A percentile compares a stretch with the other conserved stretches of the same genome.
phyloP scores from a whole-genome alignment of 2,888 invertebrate species.

The Meganola albula region DNA sequence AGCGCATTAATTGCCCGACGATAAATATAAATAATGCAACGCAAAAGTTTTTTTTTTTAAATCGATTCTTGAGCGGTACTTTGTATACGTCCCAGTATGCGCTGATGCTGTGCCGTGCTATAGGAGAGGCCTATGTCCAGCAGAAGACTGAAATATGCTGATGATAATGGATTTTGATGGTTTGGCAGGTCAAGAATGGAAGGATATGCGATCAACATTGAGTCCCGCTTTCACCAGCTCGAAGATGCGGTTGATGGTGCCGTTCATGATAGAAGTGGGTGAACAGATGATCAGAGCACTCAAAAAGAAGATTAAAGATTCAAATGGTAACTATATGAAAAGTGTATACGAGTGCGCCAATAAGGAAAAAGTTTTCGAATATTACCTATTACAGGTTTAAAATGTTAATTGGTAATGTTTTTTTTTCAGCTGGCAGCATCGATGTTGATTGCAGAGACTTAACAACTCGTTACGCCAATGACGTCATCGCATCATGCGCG shows the following conservation, averaged over 20 bases:
- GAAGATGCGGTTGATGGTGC: slow-evolving; percentile 65
- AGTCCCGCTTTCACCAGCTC: slow-evolving; percentile 73
- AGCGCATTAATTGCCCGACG: background rate
- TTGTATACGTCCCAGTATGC: background rate
- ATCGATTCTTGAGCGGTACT: background rate
- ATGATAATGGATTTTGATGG: background rate
- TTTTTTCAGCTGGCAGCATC: slow-evolving; percentile 30
- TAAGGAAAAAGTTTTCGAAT: too few species aligned
- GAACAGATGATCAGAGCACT: slow-evolving; percentile 45
- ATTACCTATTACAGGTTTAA: too few species aligned
- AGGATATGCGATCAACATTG: slow-evolving; percentile 60
- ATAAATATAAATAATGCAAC: background rate
- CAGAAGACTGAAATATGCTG: background rate
- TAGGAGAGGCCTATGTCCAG: too few species aligned
- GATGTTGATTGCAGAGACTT: slow-evolving; percentile 61
- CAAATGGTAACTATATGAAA: slow-evolving; percentile 36
- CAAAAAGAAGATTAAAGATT: slow-evolving; percentile 34
- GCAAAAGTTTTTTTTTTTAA: background rate
- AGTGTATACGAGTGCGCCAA: too few species aligned
- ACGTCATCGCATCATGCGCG: slow-evolving; percentile 72
- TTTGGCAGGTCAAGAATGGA: slow-evolving; percentile 53
- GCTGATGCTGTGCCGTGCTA: too few species aligned
- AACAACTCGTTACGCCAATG: slow-evolving; percentile 64
- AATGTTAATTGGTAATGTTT: too few species aligned
- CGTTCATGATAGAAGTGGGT: slow-evolving; percentile 59